These are phyloP conservation scores for Puffinus mauretanicus DNA, from an alignment of 2,113 vertebrate genomes.

Conservation along the genomic window DNA sequence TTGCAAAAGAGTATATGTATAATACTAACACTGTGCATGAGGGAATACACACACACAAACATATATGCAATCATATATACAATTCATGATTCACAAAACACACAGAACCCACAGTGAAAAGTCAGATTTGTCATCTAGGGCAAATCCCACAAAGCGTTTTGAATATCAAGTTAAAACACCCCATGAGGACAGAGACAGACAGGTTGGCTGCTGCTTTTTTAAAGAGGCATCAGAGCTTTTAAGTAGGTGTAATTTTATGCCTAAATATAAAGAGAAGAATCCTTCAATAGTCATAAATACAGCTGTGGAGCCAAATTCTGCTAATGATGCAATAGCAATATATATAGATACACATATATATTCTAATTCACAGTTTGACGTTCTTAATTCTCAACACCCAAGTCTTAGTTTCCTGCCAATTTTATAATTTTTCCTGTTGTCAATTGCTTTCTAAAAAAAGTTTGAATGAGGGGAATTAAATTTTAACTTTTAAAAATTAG, in stretches of 20 bases:
- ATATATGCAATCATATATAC: not conserved
- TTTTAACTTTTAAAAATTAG: not conserved
- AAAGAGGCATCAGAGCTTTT: not conserved
- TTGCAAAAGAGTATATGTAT: not conserved
- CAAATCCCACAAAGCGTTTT: not conserved
- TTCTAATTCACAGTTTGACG: slow-evolving; percentile 15
- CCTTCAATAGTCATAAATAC: slow-evolving; percentile 24
- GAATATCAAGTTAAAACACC: not conserved
- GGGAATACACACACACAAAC: not conserved
- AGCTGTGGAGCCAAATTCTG: slow-evolving; percentile 32
- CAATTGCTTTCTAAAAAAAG: slow-evolving; percentile 40
- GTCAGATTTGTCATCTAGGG: not conserved
- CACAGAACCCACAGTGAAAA: not conserved
- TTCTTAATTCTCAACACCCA: slow-evolving; percentile 4
- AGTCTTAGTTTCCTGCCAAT: slow-evolving; percentile 18
- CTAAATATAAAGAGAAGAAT: slow-evolving; percentile 48
- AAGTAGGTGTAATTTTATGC: not conserved
- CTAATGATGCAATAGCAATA: not conserved
- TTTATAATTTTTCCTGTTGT: slow-evolving; percentile 22
- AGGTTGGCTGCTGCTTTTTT: not conserved
- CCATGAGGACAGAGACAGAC: not conserved
- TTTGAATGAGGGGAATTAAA: slow-evolving; percentile 12
- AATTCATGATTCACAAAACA: not conserved
- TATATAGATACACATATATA: slow-evolving; percentile 8
- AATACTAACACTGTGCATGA: not conserved